These are phyloP conservation scores for Zosterops pallidus DNA, from an alignment of 2,113 vertebrate genomes.

Conservation along the genomic window DNA sequence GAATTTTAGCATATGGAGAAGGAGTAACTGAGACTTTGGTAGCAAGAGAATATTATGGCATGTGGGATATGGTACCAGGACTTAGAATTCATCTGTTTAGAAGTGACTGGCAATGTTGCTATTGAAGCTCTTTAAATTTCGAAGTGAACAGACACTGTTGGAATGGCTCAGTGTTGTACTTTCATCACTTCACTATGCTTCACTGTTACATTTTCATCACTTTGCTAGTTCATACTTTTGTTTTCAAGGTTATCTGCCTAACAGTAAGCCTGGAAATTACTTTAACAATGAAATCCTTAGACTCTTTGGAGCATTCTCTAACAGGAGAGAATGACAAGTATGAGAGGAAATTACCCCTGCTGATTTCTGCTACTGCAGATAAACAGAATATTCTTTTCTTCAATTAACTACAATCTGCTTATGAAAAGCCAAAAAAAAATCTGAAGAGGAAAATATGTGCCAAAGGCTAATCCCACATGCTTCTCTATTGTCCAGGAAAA, in stretches of 20 bases:
- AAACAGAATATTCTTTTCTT: not conserved
- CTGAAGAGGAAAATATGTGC: not conserved
- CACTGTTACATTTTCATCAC: not conserved
- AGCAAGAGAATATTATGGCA: not conserved
- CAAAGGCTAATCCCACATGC: not conserved
- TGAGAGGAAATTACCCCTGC: not conserved
- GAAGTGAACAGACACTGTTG: not conserved
- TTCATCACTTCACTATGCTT: not conserved
- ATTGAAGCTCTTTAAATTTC: not conserved
- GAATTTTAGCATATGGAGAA: not conserved
- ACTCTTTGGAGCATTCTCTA: not conserved
- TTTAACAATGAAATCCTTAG: not conserved
- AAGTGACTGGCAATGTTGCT: not conserved
- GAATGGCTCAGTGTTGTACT: not conserved
- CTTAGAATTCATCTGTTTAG: not conserved
- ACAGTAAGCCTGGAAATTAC: not conserved
- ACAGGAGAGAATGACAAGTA: not conserved
- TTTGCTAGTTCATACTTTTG: not conserved
- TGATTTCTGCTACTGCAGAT: not conserved
- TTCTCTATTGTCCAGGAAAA: not conserved
- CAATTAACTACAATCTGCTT: not conserved
- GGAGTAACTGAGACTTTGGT: not conserved
- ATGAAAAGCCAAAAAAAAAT: not conserved
- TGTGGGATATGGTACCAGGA: not conserved
- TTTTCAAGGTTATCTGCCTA: conserved; percentile 22